Percentiles rank a stretch among this genome's conserved stretches.
Evolutionary conservation across 2,113 vertebrate species (phyloP).

Genomic region (Condylura cristata): DNA sequence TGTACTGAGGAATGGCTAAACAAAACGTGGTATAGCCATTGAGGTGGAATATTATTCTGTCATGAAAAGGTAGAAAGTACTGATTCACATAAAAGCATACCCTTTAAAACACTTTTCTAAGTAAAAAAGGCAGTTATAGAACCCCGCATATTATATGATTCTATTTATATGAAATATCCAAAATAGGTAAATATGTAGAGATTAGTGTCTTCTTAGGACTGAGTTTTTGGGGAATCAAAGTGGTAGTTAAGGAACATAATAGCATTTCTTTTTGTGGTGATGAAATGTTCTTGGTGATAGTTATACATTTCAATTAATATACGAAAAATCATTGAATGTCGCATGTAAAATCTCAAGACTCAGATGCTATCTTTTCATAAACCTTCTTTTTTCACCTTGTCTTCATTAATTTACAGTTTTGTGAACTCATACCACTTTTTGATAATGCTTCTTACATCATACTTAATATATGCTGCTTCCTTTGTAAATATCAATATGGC

Average conservation of each 20-base stretch:
- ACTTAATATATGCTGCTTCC: background rate
- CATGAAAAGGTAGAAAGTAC: too few species aligned
- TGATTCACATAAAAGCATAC: background rate
- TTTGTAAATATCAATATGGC: background rate
- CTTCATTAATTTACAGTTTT: background rate
- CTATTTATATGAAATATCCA: background rate
- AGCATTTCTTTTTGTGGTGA: background rate
- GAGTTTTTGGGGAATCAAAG: background rate
- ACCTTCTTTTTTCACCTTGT: background rate
- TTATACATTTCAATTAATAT: background rate
- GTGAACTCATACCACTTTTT: background rate
- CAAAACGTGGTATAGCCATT: too few species aligned
- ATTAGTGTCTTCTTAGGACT: background rate
- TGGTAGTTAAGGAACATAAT: background rate
- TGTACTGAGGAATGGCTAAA: too few species aligned
- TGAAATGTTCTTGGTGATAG: background rate
- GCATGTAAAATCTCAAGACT: background rate
- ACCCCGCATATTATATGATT: background rate
- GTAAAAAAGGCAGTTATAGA: background rate
- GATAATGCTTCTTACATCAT: background rate
- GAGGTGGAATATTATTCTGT: too few species aligned
- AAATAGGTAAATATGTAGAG: background rate
- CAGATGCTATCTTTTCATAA: background rate
- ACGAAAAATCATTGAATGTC: too few species aligned
- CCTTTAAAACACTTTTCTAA: background rate